These are phyloP conservation scores for Synanthedon formicaeformis DNA, from an alignment of 2,888 invertebrate genomes.

Conservation along the genomic window DNA sequence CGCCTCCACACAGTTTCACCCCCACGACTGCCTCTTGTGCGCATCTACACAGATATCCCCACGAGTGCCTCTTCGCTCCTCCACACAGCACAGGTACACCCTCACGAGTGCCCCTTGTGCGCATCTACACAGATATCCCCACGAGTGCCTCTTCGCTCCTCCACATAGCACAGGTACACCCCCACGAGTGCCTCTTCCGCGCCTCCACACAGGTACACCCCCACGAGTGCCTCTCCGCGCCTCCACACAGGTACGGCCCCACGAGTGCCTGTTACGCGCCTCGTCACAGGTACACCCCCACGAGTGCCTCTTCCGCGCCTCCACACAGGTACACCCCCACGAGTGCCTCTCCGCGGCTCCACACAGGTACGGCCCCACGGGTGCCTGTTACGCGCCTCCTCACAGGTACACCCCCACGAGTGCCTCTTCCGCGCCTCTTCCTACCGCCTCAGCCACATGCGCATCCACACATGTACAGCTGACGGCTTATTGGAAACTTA, in stretches of 20 bases:
- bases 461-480: slow-evolving; percentile 37
- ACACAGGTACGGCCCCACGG: slow-evolving; percentile 72
- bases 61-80: too few species aligned
- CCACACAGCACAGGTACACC: too few species aligned
- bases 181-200: slow-evolving; percentile 89
- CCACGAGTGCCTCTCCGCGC: slow-evolving; percentile 27
- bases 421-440: slow-evolving; percentile 91
- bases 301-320: slow-evolving; percentile 88
- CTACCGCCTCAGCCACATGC: too few species aligned
- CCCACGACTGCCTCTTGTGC: too few species aligned
- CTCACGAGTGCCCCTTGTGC: too few species aligned
- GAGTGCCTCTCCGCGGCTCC: slow-evolving; percentile 66
- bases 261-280: slow-evolving; percentile 45
- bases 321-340: slow-evolving; percentile 24
- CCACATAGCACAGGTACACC: slow-evolving; percentile 88
- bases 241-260: slow-evolving; percentile 79
- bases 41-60: too few species aligned
- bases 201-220: slow-evolving; percentile 68
- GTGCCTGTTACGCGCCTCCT: slow-evolving; percentile 64
- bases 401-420: slow-evolving; percentile 84
- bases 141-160: slow-evolving; percentile 58
- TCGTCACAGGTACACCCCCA: slow-evolving; percentile 87
- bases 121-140: too few species aligned
- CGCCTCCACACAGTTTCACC: too few species aligned
- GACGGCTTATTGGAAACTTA: too few species aligned